Evolutionary conservation across 1,140 invertebrate species (phyloP), one percentile per base, ranked within the genome.

Genomic region (Habropoda laboriosa): DNA sequence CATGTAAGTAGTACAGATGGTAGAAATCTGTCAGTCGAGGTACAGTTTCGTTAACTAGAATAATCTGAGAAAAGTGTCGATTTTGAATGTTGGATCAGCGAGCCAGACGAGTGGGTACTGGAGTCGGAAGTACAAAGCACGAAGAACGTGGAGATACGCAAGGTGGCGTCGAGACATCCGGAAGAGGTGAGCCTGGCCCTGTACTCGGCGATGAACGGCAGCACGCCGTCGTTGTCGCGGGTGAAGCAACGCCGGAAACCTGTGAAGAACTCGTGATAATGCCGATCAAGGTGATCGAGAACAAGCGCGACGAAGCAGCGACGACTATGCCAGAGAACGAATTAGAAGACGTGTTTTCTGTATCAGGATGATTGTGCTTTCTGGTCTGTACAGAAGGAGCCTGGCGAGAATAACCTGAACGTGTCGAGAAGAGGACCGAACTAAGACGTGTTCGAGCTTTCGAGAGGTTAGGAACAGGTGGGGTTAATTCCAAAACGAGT

Each of bases 81-180:
- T n/a, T 13, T 8, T n/a, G 8, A 12, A 70, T 42, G 47, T 35
- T 32, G 18, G 8, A 47, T 12, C 86, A 95, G 95, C 76, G 90
- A 94, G 86, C 93, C 94, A 35, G 95, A 95, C 86, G 94, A 95
- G 88, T 95, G 95, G 95, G 91, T 95, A 24, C 83, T 92, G 10
- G 94, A 95, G 87, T 94, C 93, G 42, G 94, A 95, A 87, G 94
- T 93, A 86, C 92, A 91, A 85, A 86, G 81, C n/a, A 93, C 88
- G 42, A 94, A 94, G 80, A 88, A 92, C 73, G 92, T 95, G n/a
- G 90, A 90, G 55, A 93, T 95, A 75, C 91, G 94, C 5, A 89
- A 91, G 27, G 90, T 94, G 27, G 91, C 94, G 40, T 77, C 92
- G 10, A 87, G 86, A 7, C 88, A 92, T 0, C 90, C 92, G 30